Percentiles rank a stretch among this genome's conserved stretches.
Conservation (phyloP, 1,140 invertebrate genomes). For the Mizuhopecten yessoensis region DNA sequence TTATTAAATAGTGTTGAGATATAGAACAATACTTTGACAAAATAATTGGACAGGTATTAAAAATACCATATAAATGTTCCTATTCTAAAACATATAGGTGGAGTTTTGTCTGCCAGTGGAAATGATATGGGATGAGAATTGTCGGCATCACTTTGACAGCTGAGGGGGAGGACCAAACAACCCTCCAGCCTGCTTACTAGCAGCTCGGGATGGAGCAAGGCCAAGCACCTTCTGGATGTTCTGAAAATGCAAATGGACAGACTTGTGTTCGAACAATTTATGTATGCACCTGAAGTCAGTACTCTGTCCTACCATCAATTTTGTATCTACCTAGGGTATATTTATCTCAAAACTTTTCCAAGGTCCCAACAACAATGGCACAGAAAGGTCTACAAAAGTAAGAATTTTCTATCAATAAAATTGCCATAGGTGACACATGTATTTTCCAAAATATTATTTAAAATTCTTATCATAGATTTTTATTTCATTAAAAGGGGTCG, state of each 20-base stretch:
- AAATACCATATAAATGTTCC: neutral
- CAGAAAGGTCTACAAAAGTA: too few relatives aligned
- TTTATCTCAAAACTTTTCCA: too few relatives aligned
- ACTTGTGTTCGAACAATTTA: too few relatives aligned
- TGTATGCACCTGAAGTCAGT: too few relatives aligned
- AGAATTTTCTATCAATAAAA: too few relatives aligned
- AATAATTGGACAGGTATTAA: neutral
- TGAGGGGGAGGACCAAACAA: constrained; percentile 87
- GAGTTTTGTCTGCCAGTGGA: neutral
- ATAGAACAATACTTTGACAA: neutral
- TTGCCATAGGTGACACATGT: too few relatives aligned
- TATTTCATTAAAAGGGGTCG: too few relatives aligned
- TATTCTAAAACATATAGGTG: neutral
- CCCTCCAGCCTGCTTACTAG: constrained; percentile 95
- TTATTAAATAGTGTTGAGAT: neutral
- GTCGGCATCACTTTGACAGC: constrained; percentile 69
- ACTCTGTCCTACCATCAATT: too few relatives aligned
- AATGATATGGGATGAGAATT: neutral
- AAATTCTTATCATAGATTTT: too few relatives aligned
- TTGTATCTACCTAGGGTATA: too few relatives aligned
- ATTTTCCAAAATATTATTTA: too few relatives aligned
- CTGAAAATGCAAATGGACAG: constrained; percentile 86
- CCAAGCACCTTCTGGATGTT: constrained; percentile 99
- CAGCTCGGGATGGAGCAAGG: constrained; percentile 97
- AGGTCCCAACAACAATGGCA: too few relatives aligned